Evolutionary conservation across 35 echinoderm and acorn worm species (phyloP), one percentile per base, ranked within the genome.

Genomic region (Heliocidaris tuberculata): DNA sequence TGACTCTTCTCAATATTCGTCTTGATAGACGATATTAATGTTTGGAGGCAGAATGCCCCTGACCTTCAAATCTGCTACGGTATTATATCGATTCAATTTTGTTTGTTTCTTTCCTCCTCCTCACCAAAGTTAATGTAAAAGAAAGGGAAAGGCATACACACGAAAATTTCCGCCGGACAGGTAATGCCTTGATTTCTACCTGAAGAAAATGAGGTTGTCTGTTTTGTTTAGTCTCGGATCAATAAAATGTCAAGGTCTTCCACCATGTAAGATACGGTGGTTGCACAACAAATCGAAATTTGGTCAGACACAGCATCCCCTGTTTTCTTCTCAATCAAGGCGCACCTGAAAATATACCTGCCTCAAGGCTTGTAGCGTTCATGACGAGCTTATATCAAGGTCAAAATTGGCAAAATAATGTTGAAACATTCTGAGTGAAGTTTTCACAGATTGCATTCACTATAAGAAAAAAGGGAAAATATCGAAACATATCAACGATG

Each of bases 51-150:
- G 21, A 19, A n/a, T 78, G 65, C 27, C 65, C 27, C 65, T 78
- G 65, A 78, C 65, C 65, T 78, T 78, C 65, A 78, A 78, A 7
- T 78, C 65, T 78, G 65, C 65, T 78, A 78, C 65, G 65, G 65
- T 78, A 78, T 24, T 78, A 78, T 78, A 78, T 78, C 4, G 65
- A 78, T 78, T 78, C n/a, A n/a, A n/a, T n/a, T 78, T 13, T n/a
- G 65, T 78, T 78, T 78, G 21, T 78, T 78, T 24, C 21, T 78
- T n/a, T n/a, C 21, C 65, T 19, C 65, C 65, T n/a, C 27, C 65
- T 19, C 8, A 78, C 65, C 21, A 78, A 78, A 78, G 27, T 78
- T 78, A 78, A 78, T 78, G 65, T 27, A 4, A 19, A 78, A 78
- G 6, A 78, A 24, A 78, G 19, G 27, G 65, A 78, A 78, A 56